Evolutionary conservation across 2,113 vertebrate species (phyloP).

Genomic region (Chaetops frenatus): DNA sequence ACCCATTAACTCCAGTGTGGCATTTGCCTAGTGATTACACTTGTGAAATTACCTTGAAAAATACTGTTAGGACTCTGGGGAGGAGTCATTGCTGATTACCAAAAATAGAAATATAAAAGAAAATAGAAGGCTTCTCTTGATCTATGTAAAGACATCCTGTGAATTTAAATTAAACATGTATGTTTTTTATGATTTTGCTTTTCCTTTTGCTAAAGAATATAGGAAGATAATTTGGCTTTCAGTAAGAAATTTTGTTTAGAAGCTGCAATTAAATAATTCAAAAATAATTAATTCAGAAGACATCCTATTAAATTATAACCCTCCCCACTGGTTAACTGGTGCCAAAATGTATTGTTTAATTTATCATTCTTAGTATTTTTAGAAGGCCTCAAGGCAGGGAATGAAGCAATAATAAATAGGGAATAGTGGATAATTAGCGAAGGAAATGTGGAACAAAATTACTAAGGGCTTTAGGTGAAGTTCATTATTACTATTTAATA

Average conservation of each 20-base stretch:
- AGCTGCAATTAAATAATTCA: slow-evolving; percentile 77
- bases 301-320: slow-evolving; percentile 78
- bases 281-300: slow-evolving; percentile 82
- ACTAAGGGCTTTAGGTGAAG: slow-evolving; percentile 83
- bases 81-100: neutral
- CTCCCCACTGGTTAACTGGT: slow-evolving; percentile 77
- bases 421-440: slow-evolving; percentile 80
- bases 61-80: neutral
- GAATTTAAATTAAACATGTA: slow-evolving; percentile 4
- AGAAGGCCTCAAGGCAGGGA: slow-evolving; percentile 76
- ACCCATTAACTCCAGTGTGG: neutral
- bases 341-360: slow-evolving; percentile 81
- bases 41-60: slow-evolving; percentile 10
- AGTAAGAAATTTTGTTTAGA: slow-evolving; percentile 72
- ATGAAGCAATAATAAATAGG: slow-evolving; percentile 83
- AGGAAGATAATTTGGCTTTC: slow-evolving; percentile 10
- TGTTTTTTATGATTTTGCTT: neutral
- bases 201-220: neutral
- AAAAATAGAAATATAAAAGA: slow-evolving; percentile 44
- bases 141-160: neutral
- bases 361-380: slow-evolving; percentile 83
- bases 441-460: slow-evolving; percentile 82
- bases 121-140: neutral
- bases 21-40: neutral
- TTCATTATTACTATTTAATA: slow-evolving; percentile 84